These are phyloP conservation scores for Plutomurus gul DNA, from an alignment of 1,140 invertebrate genomes.

Conservation along the genomic window DNA sequence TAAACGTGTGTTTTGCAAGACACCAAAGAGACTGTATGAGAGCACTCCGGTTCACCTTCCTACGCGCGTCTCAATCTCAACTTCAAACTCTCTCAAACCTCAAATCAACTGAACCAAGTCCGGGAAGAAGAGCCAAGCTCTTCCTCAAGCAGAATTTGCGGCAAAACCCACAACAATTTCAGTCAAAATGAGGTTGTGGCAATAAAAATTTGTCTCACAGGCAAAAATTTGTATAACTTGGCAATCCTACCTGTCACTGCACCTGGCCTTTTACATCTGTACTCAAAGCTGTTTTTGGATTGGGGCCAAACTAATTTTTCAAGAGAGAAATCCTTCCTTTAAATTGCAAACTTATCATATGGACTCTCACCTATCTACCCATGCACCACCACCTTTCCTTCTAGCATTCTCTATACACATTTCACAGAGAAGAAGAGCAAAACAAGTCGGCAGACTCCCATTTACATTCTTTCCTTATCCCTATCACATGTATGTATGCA, in stretches of 20 bases:
- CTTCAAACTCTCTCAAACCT: conserved; percentile 21
- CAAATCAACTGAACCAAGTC: background rate
- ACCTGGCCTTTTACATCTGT: conserved; percentile 42
- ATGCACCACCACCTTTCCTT: conserved; percentile 29
- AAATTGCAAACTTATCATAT: conserved; percentile 5
- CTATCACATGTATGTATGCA: background rate
- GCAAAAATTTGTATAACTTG: conserved; percentile 40
- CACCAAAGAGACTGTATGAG: too few species aligned
- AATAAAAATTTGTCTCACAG: conserved; percentile 45
- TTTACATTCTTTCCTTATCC: background rate
- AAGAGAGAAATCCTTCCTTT: conserved; percentile 3
- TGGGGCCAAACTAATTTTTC: conserved; percentile 16
- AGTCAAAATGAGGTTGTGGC: conserved; percentile 34
- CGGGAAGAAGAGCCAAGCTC: background rate
- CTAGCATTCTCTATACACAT: background rate
- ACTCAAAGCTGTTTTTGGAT: conserved; percentile 35
- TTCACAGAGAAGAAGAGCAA: background rate
- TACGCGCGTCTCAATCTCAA: background rate
- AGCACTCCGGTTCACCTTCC: conserved; percentile 22
- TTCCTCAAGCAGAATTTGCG: too few species aligned
- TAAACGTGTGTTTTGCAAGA: too few species aligned
- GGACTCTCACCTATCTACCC: conserved; percentile 22
- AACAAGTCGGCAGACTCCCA: conserved; percentile 24
- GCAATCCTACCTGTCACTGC: conserved; percentile 39
- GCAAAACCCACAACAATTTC: conserved; percentile 20